Percentiles rank a stretch among this genome's conserved stretches.
phyloP scores from a whole-genome alignment of 2,113 vertebrate genomes.

The Anser cygnoides region DNA sequence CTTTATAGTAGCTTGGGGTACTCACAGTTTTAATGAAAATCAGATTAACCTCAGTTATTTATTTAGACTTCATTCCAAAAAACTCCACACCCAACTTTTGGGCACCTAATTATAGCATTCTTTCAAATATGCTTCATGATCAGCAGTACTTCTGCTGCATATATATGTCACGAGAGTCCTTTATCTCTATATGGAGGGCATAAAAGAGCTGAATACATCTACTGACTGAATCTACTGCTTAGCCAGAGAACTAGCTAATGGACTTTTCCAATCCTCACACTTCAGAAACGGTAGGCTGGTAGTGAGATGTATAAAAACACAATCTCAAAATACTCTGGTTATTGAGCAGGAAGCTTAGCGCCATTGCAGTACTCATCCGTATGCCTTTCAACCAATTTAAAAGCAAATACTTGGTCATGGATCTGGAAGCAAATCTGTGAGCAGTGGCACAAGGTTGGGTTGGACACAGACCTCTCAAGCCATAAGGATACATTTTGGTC shows the following conservation, averaged over 20 bases:
- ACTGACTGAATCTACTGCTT: neutral
- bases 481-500: neutral
- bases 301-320: neutral
- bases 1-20: slow-evolving; percentile 1
- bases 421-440: neutral
- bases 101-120: neutral
- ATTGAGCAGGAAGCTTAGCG: neutral
- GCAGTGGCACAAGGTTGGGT: neutral
- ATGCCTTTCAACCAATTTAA: neutral
- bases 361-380: neutral
- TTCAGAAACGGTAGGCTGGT: neutral
- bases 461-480: neutral
- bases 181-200: neutral
- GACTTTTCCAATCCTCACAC: neutral
- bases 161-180: fast-evolving
- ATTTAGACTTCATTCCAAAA: neutral
- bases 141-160: neutral
- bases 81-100: neutral
- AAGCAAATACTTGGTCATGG: neutral
- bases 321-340: neutral
- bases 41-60: slow-evolving; percentile 41
- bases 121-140: neutral
- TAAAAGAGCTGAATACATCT: neutral
- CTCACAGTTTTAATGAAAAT: slow-evolving; percentile 25
- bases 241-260: neutral